A percentile compares a stretch with the other conserved stretches of the same genome.
Conservation (phyloP, 2,113 vertebrate genomes). For the Halcyon malimbica region DNA sequence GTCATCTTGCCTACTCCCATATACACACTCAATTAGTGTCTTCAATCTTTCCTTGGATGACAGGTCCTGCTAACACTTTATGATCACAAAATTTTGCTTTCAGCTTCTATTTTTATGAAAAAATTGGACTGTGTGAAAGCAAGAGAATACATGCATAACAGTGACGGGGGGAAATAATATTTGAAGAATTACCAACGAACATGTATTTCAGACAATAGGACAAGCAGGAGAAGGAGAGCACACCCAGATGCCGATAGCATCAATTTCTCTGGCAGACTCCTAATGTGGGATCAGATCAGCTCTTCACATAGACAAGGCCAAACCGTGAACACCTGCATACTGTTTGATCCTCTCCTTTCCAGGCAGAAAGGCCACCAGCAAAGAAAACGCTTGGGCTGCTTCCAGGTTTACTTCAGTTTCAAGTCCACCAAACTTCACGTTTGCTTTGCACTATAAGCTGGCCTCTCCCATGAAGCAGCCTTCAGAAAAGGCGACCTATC, state of each 20-base stretch:
- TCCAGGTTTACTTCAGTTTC: background rate
- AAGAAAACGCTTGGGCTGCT: background rate
- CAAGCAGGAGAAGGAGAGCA: background rate
- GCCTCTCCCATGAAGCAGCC: background rate
- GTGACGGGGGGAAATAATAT: background rate
- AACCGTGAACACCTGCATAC: background rate
- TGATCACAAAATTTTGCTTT: background rate
- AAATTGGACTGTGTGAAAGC: background rate
- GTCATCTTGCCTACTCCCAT: background rate
- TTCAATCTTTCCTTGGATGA: background rate
- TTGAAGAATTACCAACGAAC: background rate
- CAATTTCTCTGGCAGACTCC: background rate
- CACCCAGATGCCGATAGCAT: background rate
- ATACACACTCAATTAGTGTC: background rate
- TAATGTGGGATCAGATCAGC: background rate
- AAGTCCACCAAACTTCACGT: background rate
- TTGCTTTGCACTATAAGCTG: background rate
- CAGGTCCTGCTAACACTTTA: background rate
- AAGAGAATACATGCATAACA: background rate
- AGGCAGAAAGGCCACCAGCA: background rate
- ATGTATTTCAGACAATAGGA: background rate
- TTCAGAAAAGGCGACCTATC: background rate
- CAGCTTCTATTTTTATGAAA: background rate
- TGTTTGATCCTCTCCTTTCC: background rate
- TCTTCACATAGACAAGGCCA: background rate